Percentiles rank a stretch among this genome's conserved stretches.
Conservation (phyloP, 1,140 invertebrate genomes). For the Tetragnatha versicolor region DNA sequence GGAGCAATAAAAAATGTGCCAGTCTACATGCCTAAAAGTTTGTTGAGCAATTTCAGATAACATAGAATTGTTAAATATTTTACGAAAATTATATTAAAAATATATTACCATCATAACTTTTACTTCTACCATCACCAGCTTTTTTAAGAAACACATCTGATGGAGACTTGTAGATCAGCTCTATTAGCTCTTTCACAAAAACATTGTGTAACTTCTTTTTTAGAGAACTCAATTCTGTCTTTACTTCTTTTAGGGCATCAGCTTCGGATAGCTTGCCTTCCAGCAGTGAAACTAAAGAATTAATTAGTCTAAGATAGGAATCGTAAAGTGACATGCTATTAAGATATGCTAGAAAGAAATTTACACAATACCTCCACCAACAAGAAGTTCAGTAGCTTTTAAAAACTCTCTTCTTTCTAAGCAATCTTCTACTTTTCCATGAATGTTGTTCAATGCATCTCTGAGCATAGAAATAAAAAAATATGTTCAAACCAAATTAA, state of each 20-base stretch:
- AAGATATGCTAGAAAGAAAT: background rate
- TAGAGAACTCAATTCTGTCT: constrained; percentile 70
- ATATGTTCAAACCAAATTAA: background rate
- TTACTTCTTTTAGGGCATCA: constrained; percentile 81
- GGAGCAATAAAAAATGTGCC: no score
- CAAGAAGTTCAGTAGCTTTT: constrained; percentile 82
- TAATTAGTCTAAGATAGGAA: no score
- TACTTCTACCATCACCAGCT: constrained; percentile 61
- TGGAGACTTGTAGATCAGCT: constrained; percentile 72
- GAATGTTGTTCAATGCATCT: constrained; percentile 80
- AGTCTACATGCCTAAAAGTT: no score
- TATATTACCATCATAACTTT: constrained; percentile 8
- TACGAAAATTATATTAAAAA: no score
- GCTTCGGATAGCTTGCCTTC: constrained; percentile 78
- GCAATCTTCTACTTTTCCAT: constrained; percentile 75
- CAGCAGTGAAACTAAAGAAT: constrained; percentile 70
- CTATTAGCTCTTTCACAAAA: constrained; percentile 76
- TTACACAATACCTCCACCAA: constrained; percentile 60
- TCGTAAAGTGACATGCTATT: no score
- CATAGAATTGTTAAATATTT: no score
- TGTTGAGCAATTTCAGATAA: no score
- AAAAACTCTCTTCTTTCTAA: constrained; percentile 81
- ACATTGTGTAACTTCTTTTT: constrained; percentile 71
- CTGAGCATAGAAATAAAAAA: constrained; percentile 66
- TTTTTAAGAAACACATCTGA: constrained; percentile 61